phyloP scores from a whole-genome alignment of 37 sponge, comb jelly and placozoan species.

The Geodia barretti region DNA sequence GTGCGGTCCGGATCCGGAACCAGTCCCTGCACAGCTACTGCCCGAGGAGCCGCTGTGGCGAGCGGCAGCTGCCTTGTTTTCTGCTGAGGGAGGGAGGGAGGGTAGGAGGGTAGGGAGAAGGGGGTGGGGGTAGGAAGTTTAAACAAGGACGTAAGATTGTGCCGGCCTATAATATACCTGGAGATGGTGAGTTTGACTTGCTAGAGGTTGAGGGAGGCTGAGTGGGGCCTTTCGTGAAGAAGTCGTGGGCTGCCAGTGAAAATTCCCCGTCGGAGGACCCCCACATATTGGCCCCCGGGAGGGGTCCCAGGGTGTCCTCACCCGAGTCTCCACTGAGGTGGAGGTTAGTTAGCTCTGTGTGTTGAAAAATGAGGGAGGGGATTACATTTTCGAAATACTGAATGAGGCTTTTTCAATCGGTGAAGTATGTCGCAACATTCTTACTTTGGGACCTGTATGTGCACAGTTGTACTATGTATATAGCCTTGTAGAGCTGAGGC shows the following conservation, averaged over 20 bases:
- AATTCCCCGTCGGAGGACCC: slow-evolving; percentile 67
- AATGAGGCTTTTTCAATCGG: too few species aligned
- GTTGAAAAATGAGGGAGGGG: neutral
- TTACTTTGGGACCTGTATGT: too few species aligned
- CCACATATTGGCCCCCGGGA: slow-evolving; percentile 51
- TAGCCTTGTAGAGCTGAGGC: too few species aligned
- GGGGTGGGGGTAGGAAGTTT: neutral
- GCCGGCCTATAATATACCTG: too few species aligned
- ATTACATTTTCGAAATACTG: too few species aligned
- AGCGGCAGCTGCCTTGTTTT: neutral
- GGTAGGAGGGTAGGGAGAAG: neutral
- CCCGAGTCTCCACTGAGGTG: slow-evolving; percentile 42
- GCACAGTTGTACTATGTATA: too few species aligned
- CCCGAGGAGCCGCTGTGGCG: slow-evolving; percentile 31
- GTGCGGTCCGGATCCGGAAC: slow-evolving; percentile 21
- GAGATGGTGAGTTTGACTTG: slow-evolving; percentile 47
- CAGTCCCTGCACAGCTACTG: slow-evolving; percentile 37
- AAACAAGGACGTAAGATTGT: too few species aligned
- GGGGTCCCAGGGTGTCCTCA: slow-evolving; percentile 72
- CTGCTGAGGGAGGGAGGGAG: slow-evolving; percentile 6
- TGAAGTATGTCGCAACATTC: too few species aligned
- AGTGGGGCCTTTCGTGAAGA: slow-evolving; percentile 13
- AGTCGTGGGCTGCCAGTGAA: slow-evolving; percentile 30
- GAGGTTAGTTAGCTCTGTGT: slow-evolving; percentile 49
- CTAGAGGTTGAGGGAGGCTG: slow-evolving; percentile 2